Percentiles rank a stretch among this genome's conserved stretches.
Conservation (phyloP, 1,140 invertebrate species). For the Brachionus paranguensis region DNA sequence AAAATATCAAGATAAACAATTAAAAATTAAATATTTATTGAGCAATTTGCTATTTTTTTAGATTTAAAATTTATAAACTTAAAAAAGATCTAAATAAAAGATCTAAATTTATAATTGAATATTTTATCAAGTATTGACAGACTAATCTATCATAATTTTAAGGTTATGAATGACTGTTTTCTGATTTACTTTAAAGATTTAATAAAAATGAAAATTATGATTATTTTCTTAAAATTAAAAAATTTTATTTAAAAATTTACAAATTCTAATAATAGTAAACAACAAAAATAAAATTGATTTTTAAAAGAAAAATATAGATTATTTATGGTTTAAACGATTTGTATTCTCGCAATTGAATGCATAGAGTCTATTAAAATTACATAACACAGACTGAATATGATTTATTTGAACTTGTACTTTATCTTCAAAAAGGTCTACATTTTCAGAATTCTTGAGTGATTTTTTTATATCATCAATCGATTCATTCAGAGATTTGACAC, state of each 20-base stretch:
- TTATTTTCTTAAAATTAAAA: neutral
- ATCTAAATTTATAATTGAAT: too few species aligned
- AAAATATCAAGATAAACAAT: too few species aligned
- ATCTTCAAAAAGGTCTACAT: constrained; percentile 72
- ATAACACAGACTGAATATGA: constrained; percentile 77
- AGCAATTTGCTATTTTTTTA: too few species aligned
- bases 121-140: too few species aligned
- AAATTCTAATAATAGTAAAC: neutral
- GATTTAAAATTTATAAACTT: too few species aligned
- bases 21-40: too few species aligned
- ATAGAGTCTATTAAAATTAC: constrained; percentile 61
- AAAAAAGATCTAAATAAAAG: too few species aligned
- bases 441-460: constrained; percentile 70
- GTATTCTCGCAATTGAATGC: constrained; percentile 45
- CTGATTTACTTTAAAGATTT: too few species aligned
- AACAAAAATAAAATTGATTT: neutral
- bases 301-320: neutral
- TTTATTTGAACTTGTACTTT: constrained; percentile 84
- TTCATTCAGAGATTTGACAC: constrained; percentile 83
- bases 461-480: constrained; percentile 80
- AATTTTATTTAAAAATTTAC: neutral
- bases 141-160: too few species aligned
- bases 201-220: too few species aligned
- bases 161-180: too few species aligned
- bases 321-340: neutral